Conservation (phyloP, 2,113 vertebrate species). For the Leiothrix lutea region DNA sequence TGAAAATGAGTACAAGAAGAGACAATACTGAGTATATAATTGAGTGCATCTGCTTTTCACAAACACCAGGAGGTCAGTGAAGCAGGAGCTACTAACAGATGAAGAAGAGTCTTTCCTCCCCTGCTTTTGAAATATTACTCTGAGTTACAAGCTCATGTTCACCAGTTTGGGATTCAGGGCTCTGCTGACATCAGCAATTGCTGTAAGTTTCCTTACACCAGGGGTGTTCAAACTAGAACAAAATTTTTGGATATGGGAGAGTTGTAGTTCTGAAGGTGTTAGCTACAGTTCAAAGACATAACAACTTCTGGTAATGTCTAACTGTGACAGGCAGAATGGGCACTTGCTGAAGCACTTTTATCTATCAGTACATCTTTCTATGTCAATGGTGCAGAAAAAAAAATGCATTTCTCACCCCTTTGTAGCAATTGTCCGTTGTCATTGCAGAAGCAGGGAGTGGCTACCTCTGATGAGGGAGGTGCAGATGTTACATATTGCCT, state of each 20-base stretch:
- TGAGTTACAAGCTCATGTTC: neutral
- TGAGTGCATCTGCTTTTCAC: neutral
- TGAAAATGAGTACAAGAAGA: neutral
- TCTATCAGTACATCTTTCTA: neutral
- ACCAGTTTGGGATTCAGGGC: neutral
- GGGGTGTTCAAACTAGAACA: neutral
- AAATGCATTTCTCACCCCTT: conserved; percentile 34
- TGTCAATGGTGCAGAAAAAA: neutral
- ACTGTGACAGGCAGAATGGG: neutral
- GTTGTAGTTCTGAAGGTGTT: neutral
- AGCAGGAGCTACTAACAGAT: neutral
- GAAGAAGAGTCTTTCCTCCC: neutral
- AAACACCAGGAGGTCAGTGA: neutral
- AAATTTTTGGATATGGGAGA: neutral
- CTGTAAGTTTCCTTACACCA: neutral
- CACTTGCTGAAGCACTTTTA: neutral
- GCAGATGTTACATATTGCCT: neutral
- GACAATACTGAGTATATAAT: neutral
- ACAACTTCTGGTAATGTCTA: neutral
- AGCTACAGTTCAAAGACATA: neutral
- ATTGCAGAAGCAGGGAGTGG: conserved; percentile 50
- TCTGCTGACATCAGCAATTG: neutral
- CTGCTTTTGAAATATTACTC: neutral
- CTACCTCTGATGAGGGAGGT: neutral
- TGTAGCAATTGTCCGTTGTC: conserved; percentile 28